Evolutionary conservation across 30 jellyfish, hydroid and myxozoan genomes (phyloP), one percentile per base, ranked within the genome.

Genomic region (Mastigias papua): DNA sequence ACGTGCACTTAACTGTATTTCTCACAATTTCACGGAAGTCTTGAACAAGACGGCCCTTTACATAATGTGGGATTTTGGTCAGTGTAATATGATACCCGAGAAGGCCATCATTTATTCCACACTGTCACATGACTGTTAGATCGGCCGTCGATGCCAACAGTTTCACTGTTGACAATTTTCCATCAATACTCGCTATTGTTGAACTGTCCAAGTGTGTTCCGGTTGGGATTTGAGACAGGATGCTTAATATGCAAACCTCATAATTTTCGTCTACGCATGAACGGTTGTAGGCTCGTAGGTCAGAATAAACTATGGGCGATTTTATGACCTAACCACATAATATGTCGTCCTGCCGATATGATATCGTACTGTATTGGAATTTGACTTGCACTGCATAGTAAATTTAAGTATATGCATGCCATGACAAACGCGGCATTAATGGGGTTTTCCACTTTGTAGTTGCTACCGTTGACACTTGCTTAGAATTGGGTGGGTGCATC

Each of bases 191-290:
- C 80, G 22, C 27, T 48, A 7, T 27, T 69, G 80, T 69, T 31
- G 16, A 69, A 11, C 80, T 31, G 8, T 61, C 54, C 13, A 26
- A 69, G 80, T 31, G 54, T 69, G 80, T 69, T 69, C 80, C 80
- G 80, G 80, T 69, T 69, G 8, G 80, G 80, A 28, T 65, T 65
- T 65, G 42, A 17, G 17, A 32, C 32, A 65, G 22, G 77, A 34
- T n/a, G 6, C 37, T 6, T 6, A 46, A 46, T 6, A 46, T 46
- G 8, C 60, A 8, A 46, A 46, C 8, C 13, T 46, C 8, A 6
- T 46, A 46, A 46, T 8, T 46, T 46, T 46, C 60, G 16, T 46
- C 13, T 46, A 46, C 60, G 8, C 16, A 6, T 8, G 60, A 46
- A 46, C 8, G 16, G 16, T 46, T 46, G 13, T 8, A 46, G n/a